Conservation (phyloP, 2,797 vertebrate species). For the Crax fasciolata region DNA sequence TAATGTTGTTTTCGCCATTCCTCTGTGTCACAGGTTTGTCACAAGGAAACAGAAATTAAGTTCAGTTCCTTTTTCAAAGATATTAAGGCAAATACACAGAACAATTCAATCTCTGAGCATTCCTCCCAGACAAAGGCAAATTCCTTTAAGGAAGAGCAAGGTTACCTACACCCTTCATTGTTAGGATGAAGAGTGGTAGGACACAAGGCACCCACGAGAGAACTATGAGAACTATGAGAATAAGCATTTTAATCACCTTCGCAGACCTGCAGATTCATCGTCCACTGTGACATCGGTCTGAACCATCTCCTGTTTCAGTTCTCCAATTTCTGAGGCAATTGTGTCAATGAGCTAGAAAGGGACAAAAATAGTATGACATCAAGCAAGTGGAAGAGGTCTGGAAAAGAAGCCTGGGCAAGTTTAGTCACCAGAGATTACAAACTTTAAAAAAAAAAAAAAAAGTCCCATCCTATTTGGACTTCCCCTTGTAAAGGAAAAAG, state of each 20-base stretch:
- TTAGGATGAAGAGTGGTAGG: neutral
- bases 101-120: neutral
- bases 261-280: constrained; percentile 80
- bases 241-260: constrained; percentile 82
- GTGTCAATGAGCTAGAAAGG: constrained; percentile 92
- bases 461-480: constrained; percentile 64
- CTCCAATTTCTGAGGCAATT: constrained; percentile 92
- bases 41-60: constrained; percentile 47
- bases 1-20: neutral
- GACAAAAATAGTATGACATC: constrained; percentile 81
- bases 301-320: constrained; percentile 95
- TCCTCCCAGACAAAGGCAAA: constrained; percentile 38
- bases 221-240: neutral
- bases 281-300: constrained; percentile 83
- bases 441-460: neutral
- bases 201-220: neutral
- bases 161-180: neutral
- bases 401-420: constrained; percentile 44
- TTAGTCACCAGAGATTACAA: constrained; percentile 69
- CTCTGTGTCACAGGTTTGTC: neutral
- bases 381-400: constrained; percentile 79
- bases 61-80: constrained; percentile 51
- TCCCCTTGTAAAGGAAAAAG: constrained; percentile 69
- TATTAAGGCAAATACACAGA: constrained; percentile 14
- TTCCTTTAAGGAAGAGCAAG: neutral